Evolutionary conservation across 1,140 invertebrate species (phyloP).

Genomic region (Cotesia typhae): DNA sequence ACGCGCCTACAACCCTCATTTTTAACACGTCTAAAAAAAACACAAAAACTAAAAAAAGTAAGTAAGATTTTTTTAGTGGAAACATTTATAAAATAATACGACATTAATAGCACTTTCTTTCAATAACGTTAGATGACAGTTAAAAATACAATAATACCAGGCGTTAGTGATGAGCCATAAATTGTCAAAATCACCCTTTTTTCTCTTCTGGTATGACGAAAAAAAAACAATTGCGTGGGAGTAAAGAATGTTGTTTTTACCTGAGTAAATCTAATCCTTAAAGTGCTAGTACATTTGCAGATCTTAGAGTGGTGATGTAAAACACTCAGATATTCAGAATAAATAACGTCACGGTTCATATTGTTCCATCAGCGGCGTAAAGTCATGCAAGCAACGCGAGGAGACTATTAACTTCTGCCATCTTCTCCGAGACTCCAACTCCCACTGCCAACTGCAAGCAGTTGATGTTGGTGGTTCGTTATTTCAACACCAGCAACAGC

Average conservation of each 20-base stretch:
- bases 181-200: constrained; percentile 35
- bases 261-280: constrained; percentile 6
- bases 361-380: constrained; percentile 36
- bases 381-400: constrained; percentile 39
- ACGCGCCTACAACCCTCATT: constrained; percentile 8
- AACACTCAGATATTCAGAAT: constrained; percentile 27
- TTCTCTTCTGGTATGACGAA: not conserved
- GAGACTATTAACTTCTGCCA: constrained; percentile 41
- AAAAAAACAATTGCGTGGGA: constrained; percentile 18
- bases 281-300: constrained; percentile 21
- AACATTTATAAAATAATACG: not conserved
- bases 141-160: constrained; percentile 23
- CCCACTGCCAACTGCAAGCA: constrained; percentile 4
- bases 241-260: constrained; percentile 26
- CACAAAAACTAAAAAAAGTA: not conserved
- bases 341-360: constrained; percentile 38
- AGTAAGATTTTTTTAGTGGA: not conserved
- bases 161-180: constrained; percentile 14
- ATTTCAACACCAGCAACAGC: no score
- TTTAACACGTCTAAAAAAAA: not conserved
- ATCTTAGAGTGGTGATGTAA: constrained; percentile 19
- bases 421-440: constrained; percentile 30
- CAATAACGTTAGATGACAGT: not conserved
- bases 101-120: not conserved
- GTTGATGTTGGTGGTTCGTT: no score